Evolutionary conservation across 2,113 vertebrate species (phyloP).

Genomic region (Colinus virginianus): DNA sequence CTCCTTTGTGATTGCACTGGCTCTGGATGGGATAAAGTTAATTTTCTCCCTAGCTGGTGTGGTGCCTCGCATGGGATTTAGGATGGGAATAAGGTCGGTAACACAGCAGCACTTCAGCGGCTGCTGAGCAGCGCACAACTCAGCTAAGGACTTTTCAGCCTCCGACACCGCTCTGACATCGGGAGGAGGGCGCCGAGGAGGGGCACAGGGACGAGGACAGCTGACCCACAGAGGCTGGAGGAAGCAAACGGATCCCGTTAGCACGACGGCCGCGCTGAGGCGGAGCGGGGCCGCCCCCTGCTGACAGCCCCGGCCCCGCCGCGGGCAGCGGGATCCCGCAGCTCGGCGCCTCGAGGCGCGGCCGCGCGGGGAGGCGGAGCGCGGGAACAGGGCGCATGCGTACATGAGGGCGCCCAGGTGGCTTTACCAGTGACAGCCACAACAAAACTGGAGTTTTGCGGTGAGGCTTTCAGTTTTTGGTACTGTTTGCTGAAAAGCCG

Average conservation of each 20-base stretch:
- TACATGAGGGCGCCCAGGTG: fast-evolving
- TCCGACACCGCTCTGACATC: background rate
- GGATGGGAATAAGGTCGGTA: background rate
- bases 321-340: background rate
- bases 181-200: background rate
- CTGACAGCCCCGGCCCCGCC: background rate
- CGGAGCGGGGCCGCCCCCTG: background rate
- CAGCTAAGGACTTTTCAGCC: background rate
- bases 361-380: background rate
- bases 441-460: background rate
- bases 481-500: background rate
- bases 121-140: background rate
- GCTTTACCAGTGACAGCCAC: background rate
- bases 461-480: background rate
- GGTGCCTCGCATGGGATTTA: background rate
- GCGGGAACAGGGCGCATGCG: background rate
- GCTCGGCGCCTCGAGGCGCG: no score
- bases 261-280: background rate
- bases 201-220: background rate
- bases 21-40: background rate
- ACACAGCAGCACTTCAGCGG: background rate
- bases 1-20: background rate
- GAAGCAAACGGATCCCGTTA: no score
- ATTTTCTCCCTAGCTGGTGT: background rate
- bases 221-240: background rate